Base-by-base conservation (phyloP, 1,140 invertebrate species). In the Carposina sasakii region DNA sequence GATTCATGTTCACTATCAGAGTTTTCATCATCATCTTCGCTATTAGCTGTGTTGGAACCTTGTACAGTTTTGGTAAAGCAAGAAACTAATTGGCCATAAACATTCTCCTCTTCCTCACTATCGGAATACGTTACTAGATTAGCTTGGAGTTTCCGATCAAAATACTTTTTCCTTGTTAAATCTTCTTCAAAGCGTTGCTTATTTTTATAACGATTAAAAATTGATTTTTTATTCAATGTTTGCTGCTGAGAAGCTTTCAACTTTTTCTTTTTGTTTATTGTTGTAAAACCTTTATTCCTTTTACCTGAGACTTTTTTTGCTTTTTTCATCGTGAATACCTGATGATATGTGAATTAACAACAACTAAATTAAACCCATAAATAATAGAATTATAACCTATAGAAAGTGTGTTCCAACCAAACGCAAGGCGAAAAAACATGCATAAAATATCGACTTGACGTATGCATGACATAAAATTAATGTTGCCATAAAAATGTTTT, bases 91-190 rank as follows among this genome's bases (percentile, higher is more conserved):
- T 87, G 74, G 41, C 82, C 76, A 57, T 88, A 71, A 10, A 83
- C 74, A 83, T 90, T 79, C 49, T 86, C 81, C 40, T 86, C 82
- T 49, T 88, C 87, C 20, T 88, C 68, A 67, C 83, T 85, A 12
- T 86, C 83, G 1, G 77, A 81, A 60, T 58, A 73, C 1, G 60
- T 57, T 12, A 58, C 52, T 46, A 68, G 58, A 43, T 77, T 54
- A 30, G 68, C 50, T 48, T 59, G 52, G 21, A 79, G 59, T 30
- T 66, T 74, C 30, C 66, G 60, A 48, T 85, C 79, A 45, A 85
- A 46, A 49, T 67, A 62, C 30, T 60, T 68, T 46, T 78, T 84
- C 44, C 81, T 84, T 3, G 53, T 51, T 4, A 82, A 52, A 43
- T 79, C 74, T 60, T 86, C 79, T 57, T 78, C 79, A 8, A 78